Evolutionary conservation across 2,113 vertebrate species (phyloP).

Genomic region (Noturus placidus): DNA sequence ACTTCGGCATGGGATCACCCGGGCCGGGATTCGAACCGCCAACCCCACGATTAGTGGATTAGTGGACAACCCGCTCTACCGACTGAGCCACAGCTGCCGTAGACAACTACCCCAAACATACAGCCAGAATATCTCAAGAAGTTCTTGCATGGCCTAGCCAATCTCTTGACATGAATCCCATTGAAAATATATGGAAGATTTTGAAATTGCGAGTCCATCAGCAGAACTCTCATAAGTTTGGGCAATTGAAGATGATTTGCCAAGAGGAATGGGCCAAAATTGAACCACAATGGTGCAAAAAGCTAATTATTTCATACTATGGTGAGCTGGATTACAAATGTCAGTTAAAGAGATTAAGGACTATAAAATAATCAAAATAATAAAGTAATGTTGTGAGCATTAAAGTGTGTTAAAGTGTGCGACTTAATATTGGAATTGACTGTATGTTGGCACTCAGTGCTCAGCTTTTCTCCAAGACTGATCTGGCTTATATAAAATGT

Average conservation of each 20-base stretch:
- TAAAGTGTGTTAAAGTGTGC: not conserved
- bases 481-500: conserved; percentile 7
- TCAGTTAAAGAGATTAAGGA: conserved; percentile 3
- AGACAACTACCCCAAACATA: not conserved
- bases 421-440: not conserved
- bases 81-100: too few relatives aligned
- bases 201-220: conserved; percentile 5
- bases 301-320: not conserved
- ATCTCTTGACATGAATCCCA: not conserved
- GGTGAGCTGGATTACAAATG: not conserved
- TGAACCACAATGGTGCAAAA: not conserved
- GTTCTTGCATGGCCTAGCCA: not conserved
- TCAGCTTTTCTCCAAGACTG: not conserved
- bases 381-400: not conserved
- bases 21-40: too few relatives aligned
- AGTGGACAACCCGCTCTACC: too few relatives aligned
- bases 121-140: not conserved
- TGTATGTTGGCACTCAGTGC: not conserved
- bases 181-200: not conserved
- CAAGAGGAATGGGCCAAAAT: not conserved
- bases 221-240: not conserved
- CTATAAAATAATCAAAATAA: not conserved
- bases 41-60: too few relatives aligned
- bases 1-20: too few relatives aligned
- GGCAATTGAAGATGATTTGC: conserved; percentile 8